These are phyloP conservation scores for Troides helena DNA, from an alignment of 2,888 invertebrate species.

Conservation along the genomic window DNA sequence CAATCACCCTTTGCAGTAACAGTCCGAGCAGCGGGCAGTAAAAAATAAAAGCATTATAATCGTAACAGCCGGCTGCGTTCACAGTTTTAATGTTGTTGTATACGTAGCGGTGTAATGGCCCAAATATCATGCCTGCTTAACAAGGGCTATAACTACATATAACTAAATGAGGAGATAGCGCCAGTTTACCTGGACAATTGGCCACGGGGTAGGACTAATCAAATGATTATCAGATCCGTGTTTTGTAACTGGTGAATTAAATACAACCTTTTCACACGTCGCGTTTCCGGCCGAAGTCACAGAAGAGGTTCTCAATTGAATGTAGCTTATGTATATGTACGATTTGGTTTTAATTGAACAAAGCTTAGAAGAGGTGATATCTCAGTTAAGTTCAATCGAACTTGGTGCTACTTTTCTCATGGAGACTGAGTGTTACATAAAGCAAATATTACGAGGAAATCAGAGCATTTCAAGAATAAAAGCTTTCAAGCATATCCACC, in stretches of 20 bases:
- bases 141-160: constrained; percentile 19
- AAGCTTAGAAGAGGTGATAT: no score
- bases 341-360: no score
- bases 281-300: not conserved
- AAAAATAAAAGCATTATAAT: constrained; percentile 23
- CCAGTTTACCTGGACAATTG: constrained; percentile 20
- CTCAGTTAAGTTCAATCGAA: no score
- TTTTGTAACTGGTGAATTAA: constrained; percentile 20
- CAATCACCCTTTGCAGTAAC: constrained; percentile 19
- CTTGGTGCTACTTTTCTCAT: not conserved
- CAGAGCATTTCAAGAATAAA: no score
- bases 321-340: no score
- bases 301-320: no score
- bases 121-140: constrained; percentile 26
- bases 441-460: no score
- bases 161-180: constrained; percentile 19
- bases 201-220: constrained; percentile 14
- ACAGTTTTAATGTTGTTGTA: constrained; percentile 26
- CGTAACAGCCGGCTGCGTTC: constrained; percentile 16
- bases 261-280: constrained; percentile 25
- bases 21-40: not conserved
- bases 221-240: constrained; percentile 18
- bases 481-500: no score
- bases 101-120: constrained; percentile 28
- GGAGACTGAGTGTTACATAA: no score